phyloP scores from a whole-genome alignment of 1,140 invertebrate species.

The Drosophila erecta region DNA sequence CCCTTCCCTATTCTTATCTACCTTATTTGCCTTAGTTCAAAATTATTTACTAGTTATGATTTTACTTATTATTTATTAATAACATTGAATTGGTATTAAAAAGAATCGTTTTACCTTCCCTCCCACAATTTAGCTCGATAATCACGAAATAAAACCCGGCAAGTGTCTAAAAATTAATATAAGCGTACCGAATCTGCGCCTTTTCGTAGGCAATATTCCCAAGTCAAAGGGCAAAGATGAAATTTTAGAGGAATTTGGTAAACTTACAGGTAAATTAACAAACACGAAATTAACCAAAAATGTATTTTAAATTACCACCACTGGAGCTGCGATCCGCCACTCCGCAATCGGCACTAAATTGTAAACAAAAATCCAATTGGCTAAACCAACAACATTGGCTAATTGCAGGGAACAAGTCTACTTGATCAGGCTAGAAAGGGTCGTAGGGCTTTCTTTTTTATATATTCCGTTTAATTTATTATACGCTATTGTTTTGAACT shows the following conservation, averaged over 20 bases:
- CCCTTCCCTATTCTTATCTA: slow-evolving; percentile 1
- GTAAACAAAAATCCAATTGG: slow-evolving; percentile 84
- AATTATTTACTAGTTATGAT: slow-evolving; percentile 42
- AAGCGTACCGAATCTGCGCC: slow-evolving; percentile 99
- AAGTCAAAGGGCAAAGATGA: slow-evolving; percentile 99
- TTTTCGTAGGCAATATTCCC: slow-evolving; percentile 99
- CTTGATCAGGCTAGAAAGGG: slow-evolving; percentile 33
- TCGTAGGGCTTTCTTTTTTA: slow-evolving; percentile 10
- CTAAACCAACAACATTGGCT: slow-evolving; percentile 63
- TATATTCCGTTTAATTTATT: slow-evolving; percentile 14
- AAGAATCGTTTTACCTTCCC: slow-evolving; percentile 85
- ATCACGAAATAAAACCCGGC: slow-evolving; percentile 99
- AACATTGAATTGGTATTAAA: slow-evolving; percentile 79
- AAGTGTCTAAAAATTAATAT: slow-evolving; percentile 99
- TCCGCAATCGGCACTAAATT: slow-evolving; percentile 74
- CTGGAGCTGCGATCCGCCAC: slow-evolving; percentile 34
- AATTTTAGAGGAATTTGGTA: slow-evolving; percentile 99
- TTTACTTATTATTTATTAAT: slow-evolving; percentile 56
- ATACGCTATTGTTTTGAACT: slow-evolving; percentile 40
- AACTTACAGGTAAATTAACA: slow-evolving; percentile 97
- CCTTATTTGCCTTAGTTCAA: slow-evolving; percentile 20
- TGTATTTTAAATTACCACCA: slow-evolving; percentile 70
- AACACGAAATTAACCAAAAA: slow-evolving; percentile 86
- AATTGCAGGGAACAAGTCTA: slow-evolving; percentile 18
- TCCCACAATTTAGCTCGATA: slow-evolving; percentile 94